phyloP scores from a whole-genome alignment of 1,140 invertebrate genomes.

The Cecropterus lyciades region DNA sequence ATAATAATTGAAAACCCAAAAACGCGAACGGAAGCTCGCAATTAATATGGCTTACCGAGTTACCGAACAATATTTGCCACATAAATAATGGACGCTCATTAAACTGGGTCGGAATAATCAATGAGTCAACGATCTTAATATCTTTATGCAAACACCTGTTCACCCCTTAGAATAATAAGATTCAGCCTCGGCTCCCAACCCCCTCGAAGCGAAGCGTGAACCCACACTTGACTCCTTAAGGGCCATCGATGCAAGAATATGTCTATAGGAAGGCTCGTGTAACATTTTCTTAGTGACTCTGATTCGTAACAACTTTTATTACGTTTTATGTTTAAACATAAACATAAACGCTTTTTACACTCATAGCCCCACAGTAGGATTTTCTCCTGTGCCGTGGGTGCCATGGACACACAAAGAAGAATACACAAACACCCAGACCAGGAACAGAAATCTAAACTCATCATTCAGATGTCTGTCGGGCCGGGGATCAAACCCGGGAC shows the following conservation, averaged over 20 bases:
- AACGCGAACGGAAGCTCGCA: slow-evolving; percentile 1
- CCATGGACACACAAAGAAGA: too few relatives aligned
- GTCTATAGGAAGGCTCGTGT: slow-evolving; percentile 8
- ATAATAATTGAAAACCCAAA: too few relatives aligned
- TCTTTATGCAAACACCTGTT: slow-evolving; percentile 36
- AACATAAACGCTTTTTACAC: too few relatives aligned
- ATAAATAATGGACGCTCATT: slow-evolving; percentile 30
- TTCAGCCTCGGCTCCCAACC: background rate
- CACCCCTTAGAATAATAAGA: slow-evolving; percentile 35
- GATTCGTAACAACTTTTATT: background rate
- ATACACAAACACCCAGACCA: too few relatives aligned
- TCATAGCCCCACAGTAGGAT: too few relatives aligned
- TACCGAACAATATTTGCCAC: slow-evolving; percentile 20
- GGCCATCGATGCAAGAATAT: slow-evolving; percentile 35
- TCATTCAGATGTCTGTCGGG: too few relatives aligned
- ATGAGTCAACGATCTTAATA: slow-evolving; percentile 20
- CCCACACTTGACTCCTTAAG: slow-evolving; percentile 52
- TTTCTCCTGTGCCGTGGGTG: too few relatives aligned
- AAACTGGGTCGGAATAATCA: slow-evolving; percentile 23
- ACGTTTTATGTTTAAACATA: background rate
- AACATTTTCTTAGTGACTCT: slow-evolving; percentile 24
- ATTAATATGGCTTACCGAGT: slow-evolving; percentile 23
- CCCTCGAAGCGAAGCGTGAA: slow-evolving; percentile 32
- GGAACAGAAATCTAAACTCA: too few relatives aligned
- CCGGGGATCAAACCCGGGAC: too few relatives aligned